Conservation (phyloP, 2,113 vertebrate genomes). For the Sinocyclocheilus rhinocerous region DNA sequence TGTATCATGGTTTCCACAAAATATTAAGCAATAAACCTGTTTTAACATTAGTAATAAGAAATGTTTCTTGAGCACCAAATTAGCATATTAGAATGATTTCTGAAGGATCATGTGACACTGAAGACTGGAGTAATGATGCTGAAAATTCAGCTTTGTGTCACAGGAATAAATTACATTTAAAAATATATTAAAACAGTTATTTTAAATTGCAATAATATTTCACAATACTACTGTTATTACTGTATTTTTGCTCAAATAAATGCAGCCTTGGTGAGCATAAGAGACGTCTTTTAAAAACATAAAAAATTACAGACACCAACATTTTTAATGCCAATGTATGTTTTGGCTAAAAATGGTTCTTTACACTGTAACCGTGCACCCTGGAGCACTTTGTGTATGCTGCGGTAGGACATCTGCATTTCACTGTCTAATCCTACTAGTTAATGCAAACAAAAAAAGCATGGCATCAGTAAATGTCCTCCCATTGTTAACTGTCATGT, state of each 20-base stretch:
- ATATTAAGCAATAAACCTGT: background rate
- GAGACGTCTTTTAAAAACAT: background rate
- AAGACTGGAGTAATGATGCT: background rate
- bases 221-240: background rate
- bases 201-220: background rate
- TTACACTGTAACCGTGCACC: background rate
- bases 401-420: background rate
- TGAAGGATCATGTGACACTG: background rate
- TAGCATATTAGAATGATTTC: background rate
- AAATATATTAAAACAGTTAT: background rate
- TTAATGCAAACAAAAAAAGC: slow-evolving; percentile 19
- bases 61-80: background rate
- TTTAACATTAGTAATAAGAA: background rate
- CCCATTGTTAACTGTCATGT: slow-evolving; percentile 14
- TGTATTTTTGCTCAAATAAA: background rate
- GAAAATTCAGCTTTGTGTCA: background rate
- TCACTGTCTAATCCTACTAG: background rate
- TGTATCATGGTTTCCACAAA: background rate
- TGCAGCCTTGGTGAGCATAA: background rate
- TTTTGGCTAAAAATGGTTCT: background rate
- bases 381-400: background rate
- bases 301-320: too few species aligned
- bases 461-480: slow-evolving; percentile 1
- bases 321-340: background rate
- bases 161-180: background rate